phyloP scores from a whole-genome alignment of 64 coral and sea anemone species.

The Platygyra sinensis region DNA sequence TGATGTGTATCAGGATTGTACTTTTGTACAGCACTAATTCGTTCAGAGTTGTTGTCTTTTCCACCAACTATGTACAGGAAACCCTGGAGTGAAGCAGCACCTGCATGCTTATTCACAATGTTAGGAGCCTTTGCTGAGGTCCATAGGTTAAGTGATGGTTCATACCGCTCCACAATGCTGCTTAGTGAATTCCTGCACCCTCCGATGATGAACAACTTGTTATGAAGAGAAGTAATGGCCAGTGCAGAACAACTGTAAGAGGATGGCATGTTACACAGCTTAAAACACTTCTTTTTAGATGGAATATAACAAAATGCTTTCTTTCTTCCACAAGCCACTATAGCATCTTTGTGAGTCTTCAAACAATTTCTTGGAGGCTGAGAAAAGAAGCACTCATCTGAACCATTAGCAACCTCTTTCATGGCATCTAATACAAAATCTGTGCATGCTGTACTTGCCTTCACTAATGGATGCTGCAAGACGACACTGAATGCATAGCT shows the following conservation, averaged over 20 bases:
- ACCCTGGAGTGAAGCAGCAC: too few relatives aligned
- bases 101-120: too few relatives aligned
- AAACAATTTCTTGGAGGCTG: constrained; percentile 51
- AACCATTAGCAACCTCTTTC: constrained; percentile 23
- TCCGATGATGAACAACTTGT: too few relatives aligned
- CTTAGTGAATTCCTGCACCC: too few relatives aligned
- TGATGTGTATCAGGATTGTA: constrained; percentile 40
- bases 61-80: neutral
- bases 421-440: constrained; percentile 50
- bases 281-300: constrained; percentile 30
- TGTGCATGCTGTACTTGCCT: constrained; percentile 15
- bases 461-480: constrained; percentile 40
- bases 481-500: constrained; percentile 47
- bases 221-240: too few relatives aligned
- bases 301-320: constrained; percentile 37
- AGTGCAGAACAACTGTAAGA: neutral
- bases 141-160: too few relatives aligned
- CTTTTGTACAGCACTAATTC: constrained; percentile 10
- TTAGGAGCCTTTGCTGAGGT: too few relatives aligned
- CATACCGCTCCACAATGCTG: too few relatives aligned
- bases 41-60: neutral
- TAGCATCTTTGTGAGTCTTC: constrained; percentile 30
- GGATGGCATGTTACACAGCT: neutral
- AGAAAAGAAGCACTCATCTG: constrained; percentile 18
- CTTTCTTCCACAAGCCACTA: constrained; percentile 40